Evolutionary conservation across 2,113 vertebrate genomes (phyloP).

Genomic region (Centropus bengalensis): DNA sequence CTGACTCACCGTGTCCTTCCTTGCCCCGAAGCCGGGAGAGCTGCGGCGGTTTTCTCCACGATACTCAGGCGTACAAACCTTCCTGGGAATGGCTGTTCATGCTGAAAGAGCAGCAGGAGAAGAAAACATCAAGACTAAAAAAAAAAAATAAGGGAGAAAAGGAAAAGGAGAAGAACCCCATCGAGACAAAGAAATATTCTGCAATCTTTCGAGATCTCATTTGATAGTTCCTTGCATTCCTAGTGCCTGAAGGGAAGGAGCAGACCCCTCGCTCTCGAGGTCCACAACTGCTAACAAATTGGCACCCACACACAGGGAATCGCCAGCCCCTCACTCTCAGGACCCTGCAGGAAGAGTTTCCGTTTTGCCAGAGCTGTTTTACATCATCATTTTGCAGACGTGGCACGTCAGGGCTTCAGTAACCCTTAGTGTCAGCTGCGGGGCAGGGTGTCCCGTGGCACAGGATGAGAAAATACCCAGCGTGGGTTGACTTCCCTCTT

Average conservation of each 20-base stretch:
- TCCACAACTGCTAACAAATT: background rate
- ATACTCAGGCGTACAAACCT: background rate
- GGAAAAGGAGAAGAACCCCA: background rate
- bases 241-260: fast-evolving
- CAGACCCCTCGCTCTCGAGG: background rate
- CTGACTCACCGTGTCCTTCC: conserved; percentile 12
- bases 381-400: background rate
- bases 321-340: background rate
- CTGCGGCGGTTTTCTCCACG: fast-evolving
- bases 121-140: background rate
- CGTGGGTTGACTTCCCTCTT: background rate
- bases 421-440: background rate
- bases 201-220: background rate
- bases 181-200: background rate
- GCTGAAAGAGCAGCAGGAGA: background rate
- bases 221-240: background rate
- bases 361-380: background rate
- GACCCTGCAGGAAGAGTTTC: fast-evolving
- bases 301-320: fast-evolving
- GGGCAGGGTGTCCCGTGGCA: background rate
- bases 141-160: background rate
- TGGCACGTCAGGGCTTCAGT: fast-evolving
- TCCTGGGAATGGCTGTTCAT: background rate
- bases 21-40: background rate
- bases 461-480: background rate